phyloP scores from a whole-genome alignment of 1,140 invertebrate genomes.

The Heterodera schachtii region DNA sequence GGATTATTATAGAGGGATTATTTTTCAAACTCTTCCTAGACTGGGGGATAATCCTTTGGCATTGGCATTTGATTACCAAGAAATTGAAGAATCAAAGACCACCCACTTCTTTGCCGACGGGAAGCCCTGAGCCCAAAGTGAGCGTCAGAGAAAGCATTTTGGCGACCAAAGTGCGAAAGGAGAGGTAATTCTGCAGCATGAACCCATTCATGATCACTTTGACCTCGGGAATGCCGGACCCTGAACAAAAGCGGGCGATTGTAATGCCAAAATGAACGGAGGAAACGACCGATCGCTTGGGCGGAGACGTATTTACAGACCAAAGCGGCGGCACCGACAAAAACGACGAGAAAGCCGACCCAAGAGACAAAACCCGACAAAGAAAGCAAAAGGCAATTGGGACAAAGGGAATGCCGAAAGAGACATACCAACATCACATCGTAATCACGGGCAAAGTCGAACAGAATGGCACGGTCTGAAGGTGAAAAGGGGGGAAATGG shows the following conservation, averaged over 20 bases:
- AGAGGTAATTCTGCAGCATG: conserved; percentile 92
- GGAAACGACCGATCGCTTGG: conserved; percentile 57
- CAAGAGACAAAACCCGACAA: conserved; percentile 53
- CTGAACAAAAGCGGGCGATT: conserved; percentile 7
- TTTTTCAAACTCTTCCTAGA: too few relatives aligned
- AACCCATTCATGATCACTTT: conserved; percentile 96
- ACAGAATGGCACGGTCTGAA: conserved; percentile 59
- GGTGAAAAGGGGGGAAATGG: not conserved
- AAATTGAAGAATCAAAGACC: not conserved
- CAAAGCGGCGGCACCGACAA: conserved; percentile 55
- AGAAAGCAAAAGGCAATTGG: not conserved
- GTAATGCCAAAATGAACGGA: conserved; percentile 5
- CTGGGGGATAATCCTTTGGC: too few relatives aligned
- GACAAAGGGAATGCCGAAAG: not conserved
- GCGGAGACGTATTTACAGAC: conserved; percentile 57
- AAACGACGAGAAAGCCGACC: conserved; percentile 55
- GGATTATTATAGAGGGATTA: too few relatives aligned
- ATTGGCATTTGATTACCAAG: not conserved
- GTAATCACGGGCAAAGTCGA: conserved; percentile 52
- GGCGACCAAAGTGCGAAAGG: conserved; percentile 88
- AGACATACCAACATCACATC: conserved; percentile 28
- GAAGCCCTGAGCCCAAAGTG: conserved; percentile 90
- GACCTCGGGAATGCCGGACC: conserved; percentile 87
- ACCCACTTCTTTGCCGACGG: conserved; percentile 89
- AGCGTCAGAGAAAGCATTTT: conserved; percentile 92